A percentile compares a stretch with the other conserved stretches of the same genome.
These are phyloP conservation scores for Laterallus jamaicensis DNA, from an alignment of 2,113 vertebrate genomes.

Conservation along the genomic window DNA sequence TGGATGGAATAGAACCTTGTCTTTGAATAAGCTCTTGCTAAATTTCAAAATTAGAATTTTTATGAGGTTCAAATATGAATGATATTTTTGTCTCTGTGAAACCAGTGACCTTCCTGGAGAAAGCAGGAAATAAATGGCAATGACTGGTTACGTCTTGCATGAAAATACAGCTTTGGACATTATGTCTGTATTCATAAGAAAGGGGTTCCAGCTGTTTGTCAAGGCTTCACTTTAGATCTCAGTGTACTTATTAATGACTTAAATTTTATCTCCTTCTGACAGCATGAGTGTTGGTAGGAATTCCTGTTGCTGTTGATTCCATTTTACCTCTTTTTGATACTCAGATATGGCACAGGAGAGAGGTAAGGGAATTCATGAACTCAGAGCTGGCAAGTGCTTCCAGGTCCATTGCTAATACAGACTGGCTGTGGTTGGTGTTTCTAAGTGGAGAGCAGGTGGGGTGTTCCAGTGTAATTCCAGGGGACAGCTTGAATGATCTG, in stretches of 20 bases:
- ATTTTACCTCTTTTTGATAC: background rate
- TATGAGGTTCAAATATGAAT: background rate
- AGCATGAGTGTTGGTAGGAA: background rate
- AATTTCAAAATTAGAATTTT: background rate
- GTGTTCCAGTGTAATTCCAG: background rate
- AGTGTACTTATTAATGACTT: background rate
- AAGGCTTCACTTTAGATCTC: background rate
- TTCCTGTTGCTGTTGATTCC: background rate
- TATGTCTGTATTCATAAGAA: background rate
- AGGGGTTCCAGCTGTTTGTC: background rate
- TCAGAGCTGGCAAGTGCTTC: background rate
- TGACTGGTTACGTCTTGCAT: background rate
- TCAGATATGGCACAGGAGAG: background rate
- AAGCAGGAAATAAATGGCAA: background rate
- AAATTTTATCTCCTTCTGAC: background rate
- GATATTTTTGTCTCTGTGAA: background rate
- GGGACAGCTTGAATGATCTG: background rate
- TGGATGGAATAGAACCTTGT: background rate
- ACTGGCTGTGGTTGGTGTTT: background rate
- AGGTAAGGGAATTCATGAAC: background rate
- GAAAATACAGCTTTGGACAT: background rate
- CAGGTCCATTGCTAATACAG: background rate
- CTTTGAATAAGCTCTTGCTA: background rate
- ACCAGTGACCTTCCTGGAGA: background rate
- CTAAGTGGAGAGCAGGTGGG: background rate